These are phyloP conservation scores for Agonum fuliginosum DNA, from an alignment of 2,888 invertebrate species.

Conservation along the genomic window DNA sequence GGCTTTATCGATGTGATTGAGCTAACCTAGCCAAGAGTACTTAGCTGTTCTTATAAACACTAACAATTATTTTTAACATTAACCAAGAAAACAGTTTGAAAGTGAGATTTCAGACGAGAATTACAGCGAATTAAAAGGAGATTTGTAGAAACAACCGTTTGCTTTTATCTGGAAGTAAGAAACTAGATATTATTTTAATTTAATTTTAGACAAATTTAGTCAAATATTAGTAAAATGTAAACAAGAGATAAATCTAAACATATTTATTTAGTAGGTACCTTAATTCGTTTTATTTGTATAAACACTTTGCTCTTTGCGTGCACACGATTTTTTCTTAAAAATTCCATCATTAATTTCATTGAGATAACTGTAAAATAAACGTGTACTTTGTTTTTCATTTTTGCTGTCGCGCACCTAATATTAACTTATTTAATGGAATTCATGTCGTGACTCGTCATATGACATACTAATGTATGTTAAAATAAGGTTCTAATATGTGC, in stretches of 20 bases:
- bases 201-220: too few relatives aligned
- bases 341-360: not conserved
- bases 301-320: not conserved
- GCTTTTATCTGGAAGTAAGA: too few relatives aligned
- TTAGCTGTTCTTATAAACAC: not conserved
- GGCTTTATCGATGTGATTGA: not conserved
- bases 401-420: not conserved
- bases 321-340: not conserved
- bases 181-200: too few relatives aligned
- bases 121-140: too few relatives aligned
- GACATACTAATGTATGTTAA: constrained; percentile 25
- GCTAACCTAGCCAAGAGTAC: not conserved
- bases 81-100: not conserved
- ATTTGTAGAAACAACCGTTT: too few relatives aligned
- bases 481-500: constrained; percentile 24
- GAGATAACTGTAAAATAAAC: not conserved
- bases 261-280: too few relatives aligned
- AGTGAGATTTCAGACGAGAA: not conserved
- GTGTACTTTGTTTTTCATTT: not conserved
- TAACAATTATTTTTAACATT: constrained; percentile 2
- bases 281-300: too few relatives aligned
- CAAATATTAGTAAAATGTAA: too few relatives aligned
- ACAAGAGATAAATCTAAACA: too few relatives aligned
- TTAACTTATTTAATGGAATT: not conserved
- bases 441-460: constrained; percentile 3